Evolutionary conservation across 2,888 invertebrate species (phyloP), one percentile per base, ranked within the genome.

Genomic region (Cephus pulcher): DNA sequence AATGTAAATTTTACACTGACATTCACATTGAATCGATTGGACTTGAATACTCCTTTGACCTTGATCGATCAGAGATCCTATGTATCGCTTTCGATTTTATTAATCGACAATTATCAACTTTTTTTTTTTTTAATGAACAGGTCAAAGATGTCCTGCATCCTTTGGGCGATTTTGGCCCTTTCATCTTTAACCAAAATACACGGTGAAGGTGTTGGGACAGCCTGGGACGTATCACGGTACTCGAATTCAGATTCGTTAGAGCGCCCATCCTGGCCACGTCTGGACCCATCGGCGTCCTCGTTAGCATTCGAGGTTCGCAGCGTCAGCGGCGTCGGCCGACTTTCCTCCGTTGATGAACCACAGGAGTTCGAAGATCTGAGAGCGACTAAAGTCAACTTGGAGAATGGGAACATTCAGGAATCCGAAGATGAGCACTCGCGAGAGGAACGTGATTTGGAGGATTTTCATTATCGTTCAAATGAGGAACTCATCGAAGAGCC

Each of bases 291-390:
- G 12, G 70, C 69, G n/a, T 75, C 78, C 15, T 77, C 85, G 15
- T 87, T 88, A 11, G 87, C 89, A 0, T 89, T 90, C 75, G 87
- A 90, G 40, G 78, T 89, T 30, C 88, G 88, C 33, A 87, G 85
- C 30, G 83, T 88, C 56, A 89, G 87, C 71, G 88, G 89, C 0
- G 80, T 87, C 3, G 90, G 88, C 11, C 82, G 82, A 34, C 78
- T 84, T 1, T 78, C 78, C 6, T 79, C 83, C 0, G 12, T 74
- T 4, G 76, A 79, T 1, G 73, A 73, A 30, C 71, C 69, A 30
- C 81, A 77, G 9, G 83, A 80, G 33, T n/a, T 12, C 34, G 34
- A 74, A 33, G 23, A n/a, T 6, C 6, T 34, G 1, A 23, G 34
- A 74, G 23, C 11, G 23, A 30, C 74, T n/a, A n/a, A 3, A 15